Conservation (phyloP, 2,113 vertebrate genomes). For the Hystrix brachyura region DNA sequence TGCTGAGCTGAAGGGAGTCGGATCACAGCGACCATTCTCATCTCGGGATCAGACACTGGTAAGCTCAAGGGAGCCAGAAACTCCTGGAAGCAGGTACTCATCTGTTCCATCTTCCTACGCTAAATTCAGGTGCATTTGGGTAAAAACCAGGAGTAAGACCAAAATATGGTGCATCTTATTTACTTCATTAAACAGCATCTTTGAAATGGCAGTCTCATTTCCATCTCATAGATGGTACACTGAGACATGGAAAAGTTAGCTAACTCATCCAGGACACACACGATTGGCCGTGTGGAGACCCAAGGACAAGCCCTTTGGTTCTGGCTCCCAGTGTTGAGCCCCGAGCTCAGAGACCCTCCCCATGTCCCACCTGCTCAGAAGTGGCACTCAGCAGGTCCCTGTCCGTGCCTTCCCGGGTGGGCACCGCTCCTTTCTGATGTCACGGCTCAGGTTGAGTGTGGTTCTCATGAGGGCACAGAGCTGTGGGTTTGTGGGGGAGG, state of each 20-base stretch:
- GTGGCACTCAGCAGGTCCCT: background rate
- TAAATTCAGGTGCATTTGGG: background rate
- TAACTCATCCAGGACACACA: background rate
- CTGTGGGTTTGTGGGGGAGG: background rate
- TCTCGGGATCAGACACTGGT: background rate
- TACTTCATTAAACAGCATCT: background rate
- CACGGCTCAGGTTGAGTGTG: background rate
- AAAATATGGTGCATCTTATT: background rate
- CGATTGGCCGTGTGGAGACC: background rate
- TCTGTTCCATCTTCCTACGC: background rate
- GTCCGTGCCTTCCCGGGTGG: background rate
- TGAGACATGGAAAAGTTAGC: background rate
- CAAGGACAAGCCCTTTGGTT: background rate
- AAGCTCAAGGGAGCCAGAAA: background rate
- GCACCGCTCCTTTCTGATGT: background rate
- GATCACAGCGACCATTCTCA: background rate
- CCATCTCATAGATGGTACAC: background rate
- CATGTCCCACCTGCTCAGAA: rapidly evolving
- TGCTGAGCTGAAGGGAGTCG: background rate
- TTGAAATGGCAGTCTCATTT: background rate
- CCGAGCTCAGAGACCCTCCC: rapidly evolving
- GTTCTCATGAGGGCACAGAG: background rate
- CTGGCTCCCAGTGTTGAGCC: too few relatives aligned
- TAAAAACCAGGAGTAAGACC: background rate
- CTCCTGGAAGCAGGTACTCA: background rate